phyloP scores from a whole-genome alignment of 2,113 vertebrate species.

The Tetraodon nigroviridis region DNA sequence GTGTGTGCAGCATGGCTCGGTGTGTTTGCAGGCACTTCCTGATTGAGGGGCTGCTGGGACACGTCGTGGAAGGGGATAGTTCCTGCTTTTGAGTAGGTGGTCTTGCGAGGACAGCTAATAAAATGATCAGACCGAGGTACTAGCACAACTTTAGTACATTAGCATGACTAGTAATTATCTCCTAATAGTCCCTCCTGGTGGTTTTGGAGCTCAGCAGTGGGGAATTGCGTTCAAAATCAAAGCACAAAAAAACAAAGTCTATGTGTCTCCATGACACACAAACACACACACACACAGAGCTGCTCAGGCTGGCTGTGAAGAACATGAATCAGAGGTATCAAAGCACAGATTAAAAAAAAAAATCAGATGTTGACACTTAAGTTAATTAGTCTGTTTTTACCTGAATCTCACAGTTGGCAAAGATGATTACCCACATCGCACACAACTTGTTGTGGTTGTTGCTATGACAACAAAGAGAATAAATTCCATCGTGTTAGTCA shows the following conservation, averaged over 20 bases:
- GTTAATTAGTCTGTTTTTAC: constrained; percentile 60
- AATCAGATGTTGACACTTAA: constrained; percentile 52
- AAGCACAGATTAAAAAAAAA: constrained; percentile 1
- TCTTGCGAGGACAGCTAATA: constrained; percentile 85
- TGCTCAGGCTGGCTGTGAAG: constrained; percentile 15
- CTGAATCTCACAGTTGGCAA: constrained; percentile 49
- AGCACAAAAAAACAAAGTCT: constrained; percentile 86
- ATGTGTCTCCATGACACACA: constrained; percentile 79
- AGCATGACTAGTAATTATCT: constrained; percentile 99
- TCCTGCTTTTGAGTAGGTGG: constrained; percentile 79
- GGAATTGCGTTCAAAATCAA: constrained; percentile 94
- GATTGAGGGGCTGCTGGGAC: constrained; percentile 81
- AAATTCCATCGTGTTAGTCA: constrained; percentile 44
- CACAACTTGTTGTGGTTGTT: constrained; percentile 55
- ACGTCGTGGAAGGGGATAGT: constrained; percentile 71
- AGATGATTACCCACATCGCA: constrained; percentile 44
- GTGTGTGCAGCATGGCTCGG: too few species aligned
- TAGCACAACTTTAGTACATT: constrained; percentile 92
- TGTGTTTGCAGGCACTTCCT: constrained; percentile 76
- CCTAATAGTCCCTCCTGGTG: constrained; percentile 93
- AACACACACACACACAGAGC: not conserved
- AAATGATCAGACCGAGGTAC: constrained; percentile 96
- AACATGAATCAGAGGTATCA: constrained; percentile 14
- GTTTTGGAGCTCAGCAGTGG: constrained; percentile 85
- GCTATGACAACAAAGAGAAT: constrained; percentile 47